phyloP scores from a whole-genome alignment of 2,888 invertebrate species.

The Morpho deidamia region DNA sequence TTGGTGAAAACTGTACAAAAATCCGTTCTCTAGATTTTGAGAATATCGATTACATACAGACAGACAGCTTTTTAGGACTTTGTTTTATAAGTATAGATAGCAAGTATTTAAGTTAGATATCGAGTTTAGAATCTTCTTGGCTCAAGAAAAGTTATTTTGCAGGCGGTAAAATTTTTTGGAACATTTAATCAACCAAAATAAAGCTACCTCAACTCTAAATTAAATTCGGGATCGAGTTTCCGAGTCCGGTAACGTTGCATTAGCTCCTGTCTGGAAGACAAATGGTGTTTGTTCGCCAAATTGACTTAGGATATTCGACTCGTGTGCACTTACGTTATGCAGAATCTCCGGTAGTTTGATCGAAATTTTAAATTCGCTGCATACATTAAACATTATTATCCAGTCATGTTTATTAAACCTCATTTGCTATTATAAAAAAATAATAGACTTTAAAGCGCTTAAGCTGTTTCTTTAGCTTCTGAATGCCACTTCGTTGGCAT shows the following conservation, averaged over 20 bases:
- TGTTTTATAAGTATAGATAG: too few species aligned
- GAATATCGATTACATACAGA: too few species aligned
- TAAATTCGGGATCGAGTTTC: conserved; percentile 19
- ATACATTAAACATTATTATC: not conserved
- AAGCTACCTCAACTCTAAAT: conserved; percentile 12
- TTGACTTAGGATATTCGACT: conserved; percentile 35
- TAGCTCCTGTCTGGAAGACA: conserved; percentile 32
- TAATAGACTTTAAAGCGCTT: too few species aligned
- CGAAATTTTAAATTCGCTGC: not conserved
- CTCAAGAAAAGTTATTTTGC: too few species aligned
- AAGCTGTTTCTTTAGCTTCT: too few species aligned
- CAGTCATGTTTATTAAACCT: not conserved
- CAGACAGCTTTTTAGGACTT: too few species aligned
- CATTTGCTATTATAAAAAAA: too few species aligned
- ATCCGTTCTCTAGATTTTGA: too few species aligned
- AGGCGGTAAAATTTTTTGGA: not conserved
- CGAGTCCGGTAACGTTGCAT: conserved; percentile 30
- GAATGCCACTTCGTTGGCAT: too few species aligned
- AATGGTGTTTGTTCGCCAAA: conserved; percentile 41
- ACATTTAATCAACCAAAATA: conserved; percentile 1
- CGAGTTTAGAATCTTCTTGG: too few species aligned
- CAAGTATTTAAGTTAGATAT: too few species aligned
- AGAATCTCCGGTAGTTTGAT: not conserved
- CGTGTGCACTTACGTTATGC: conserved; percentile 24
- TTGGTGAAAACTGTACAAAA: too few species aligned